phyloP scores from a whole-genome alignment of 2,888 invertebrate species.

The Spatulosminthurus flaviceps region DNA sequence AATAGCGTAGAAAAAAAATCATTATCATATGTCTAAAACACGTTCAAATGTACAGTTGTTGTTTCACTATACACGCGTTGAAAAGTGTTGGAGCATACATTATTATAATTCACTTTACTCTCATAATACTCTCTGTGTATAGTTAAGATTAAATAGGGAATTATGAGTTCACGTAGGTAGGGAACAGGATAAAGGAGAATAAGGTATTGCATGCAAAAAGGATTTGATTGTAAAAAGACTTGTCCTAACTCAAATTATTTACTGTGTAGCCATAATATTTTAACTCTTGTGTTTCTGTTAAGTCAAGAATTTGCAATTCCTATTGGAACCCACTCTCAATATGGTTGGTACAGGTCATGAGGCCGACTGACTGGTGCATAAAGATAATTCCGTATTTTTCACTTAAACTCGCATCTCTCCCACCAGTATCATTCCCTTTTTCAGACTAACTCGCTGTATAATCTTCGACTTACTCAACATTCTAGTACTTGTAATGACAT shows the following conservation, averaged over 20 bases:
- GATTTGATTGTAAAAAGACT: not conserved
- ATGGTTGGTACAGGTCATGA: conserved; percentile 43
- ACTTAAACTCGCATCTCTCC: conserved; percentile 21
- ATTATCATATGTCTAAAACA: not conserved
- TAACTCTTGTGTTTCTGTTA: not conserved
- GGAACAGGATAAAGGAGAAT: not conserved
- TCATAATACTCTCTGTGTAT: too few species aligned
- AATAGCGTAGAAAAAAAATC: not conserved
- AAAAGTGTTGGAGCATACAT: not conserved
- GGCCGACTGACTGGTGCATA: not conserved
- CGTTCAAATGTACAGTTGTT: not conserved
- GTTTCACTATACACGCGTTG: not conserved
- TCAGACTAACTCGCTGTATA: conserved; percentile 20
- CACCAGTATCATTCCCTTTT: conserved; percentile 35
- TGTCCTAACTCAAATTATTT: too few species aligned
- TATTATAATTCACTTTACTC: not conserved
- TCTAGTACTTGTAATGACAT: not conserved
- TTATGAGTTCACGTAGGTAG: not conserved
- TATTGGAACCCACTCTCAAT: conserved; percentile 24
- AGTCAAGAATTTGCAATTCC: conserved; percentile 28
- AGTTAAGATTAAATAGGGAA: conserved; percentile 2
- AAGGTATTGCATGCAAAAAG: not conserved
- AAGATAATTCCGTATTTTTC: not conserved
- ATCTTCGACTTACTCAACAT: not conserved
- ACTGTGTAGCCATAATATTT: too few species aligned